Evolutionary conservation across 2,888 invertebrate genomes (phyloP).

Genomic region (Heliconius hortense): DNA sequence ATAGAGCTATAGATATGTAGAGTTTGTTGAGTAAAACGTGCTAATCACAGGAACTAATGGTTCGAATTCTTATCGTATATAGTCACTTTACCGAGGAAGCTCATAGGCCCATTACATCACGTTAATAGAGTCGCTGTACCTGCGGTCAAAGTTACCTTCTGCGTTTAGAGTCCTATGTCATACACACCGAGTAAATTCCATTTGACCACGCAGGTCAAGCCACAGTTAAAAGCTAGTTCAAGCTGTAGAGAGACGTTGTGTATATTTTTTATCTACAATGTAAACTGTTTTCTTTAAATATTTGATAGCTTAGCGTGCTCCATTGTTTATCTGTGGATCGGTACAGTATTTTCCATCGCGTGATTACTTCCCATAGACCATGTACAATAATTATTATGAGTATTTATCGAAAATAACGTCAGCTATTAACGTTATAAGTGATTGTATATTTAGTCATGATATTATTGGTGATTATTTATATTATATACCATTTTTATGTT

Average conservation of each 20-base stretch:
- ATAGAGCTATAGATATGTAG: too few relatives aligned
- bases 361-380: conserved; percentile 46
- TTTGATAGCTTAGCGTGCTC: conserved; percentile 29
- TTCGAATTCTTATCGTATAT: background rate
- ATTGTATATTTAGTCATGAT: conserved; percentile 32
- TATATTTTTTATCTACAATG: conserved; percentile 1
- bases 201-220: background rate
- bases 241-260: background rate
- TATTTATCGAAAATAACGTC: conserved; percentile 46
- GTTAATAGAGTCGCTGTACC: background rate
- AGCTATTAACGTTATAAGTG: conserved; percentile 36
- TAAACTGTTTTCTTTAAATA: background rate
- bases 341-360: conserved; percentile 47
- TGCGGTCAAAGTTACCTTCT: background rate
- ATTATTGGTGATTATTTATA: background rate
- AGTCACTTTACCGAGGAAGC: background rate
- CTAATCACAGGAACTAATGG: too few relatives aligned
- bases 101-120: background rate
- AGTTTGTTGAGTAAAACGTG: background rate
- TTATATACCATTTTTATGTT: background rate
- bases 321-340: conserved; percentile 42
- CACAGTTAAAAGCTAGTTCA: background rate
- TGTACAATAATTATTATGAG: conserved; percentile 42
- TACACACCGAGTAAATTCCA: background rate
- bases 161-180: background rate